Evolutionary conservation across 2,113 vertebrate species (phyloP).

Genomic region (Ciconia boyciana): DNA sequence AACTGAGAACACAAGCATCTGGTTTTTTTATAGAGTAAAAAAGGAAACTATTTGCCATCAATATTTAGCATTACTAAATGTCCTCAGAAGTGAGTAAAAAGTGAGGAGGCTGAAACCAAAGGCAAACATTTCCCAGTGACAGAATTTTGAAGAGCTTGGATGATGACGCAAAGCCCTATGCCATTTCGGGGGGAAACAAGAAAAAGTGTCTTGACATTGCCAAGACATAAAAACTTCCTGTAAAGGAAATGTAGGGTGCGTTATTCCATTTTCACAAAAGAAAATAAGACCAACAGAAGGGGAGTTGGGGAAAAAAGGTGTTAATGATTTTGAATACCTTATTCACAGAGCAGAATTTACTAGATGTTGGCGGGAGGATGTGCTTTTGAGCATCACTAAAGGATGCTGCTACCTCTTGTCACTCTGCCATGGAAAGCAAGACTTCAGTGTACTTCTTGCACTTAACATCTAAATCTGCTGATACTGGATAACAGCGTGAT

Average conservation of each 20-base stretch:
- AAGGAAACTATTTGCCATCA: neutral
- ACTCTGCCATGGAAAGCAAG: neutral
- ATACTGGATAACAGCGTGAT: neutral
- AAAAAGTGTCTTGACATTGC: neutral
- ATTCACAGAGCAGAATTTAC: neutral
- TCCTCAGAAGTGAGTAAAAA: neutral
- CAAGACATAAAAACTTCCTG: neutral
- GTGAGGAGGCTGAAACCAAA: neutral
- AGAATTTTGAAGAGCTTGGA: neutral
- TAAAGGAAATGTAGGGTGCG: neutral
- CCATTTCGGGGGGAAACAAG: neutral
- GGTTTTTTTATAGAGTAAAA: neutral
- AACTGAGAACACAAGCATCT: neutral
- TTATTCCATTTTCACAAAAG: neutral
- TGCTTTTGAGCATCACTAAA: neutral
- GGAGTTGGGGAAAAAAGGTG: neutral
- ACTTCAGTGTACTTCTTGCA: neutral
- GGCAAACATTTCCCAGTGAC: neutral
- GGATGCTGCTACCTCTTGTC: neutral
- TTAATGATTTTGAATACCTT: neutral
- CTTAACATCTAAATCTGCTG: neutral
- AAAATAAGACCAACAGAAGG: neutral
- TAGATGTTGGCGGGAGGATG: neutral
- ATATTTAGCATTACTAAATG: neutral
- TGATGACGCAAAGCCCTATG: neutral